Percentiles rank a stretch among this genome's conserved stretches.
phyloP scores from a whole-genome alignment of 1,140 invertebrate species.

The Oryctes rhinoceros region DNA sequence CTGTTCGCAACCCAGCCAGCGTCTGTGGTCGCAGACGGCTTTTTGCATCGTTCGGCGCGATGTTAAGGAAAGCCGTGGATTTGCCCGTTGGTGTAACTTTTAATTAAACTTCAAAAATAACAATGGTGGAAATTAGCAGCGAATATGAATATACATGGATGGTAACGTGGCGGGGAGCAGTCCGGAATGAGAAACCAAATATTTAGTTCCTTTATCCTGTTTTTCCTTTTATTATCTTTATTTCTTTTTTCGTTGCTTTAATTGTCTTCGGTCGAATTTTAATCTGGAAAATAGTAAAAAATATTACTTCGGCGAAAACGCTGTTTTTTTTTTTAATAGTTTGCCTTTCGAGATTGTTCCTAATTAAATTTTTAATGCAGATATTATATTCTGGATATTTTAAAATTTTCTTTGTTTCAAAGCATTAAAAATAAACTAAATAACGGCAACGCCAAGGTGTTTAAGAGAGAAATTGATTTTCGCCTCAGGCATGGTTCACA shows the following conservation, averaged over 20 bases:
- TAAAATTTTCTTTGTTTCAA: background rate
- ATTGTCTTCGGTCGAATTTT: background rate
- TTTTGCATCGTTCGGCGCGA: conserved; percentile 43
- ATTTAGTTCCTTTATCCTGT: background rate
- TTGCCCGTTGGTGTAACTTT: conserved; percentile 51
- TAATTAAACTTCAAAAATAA: conserved; percentile 54
- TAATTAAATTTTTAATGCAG: background rate
- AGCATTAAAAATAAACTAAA: background rate
- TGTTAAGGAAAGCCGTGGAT: conserved; percentile 48
- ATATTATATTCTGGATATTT: background rate
- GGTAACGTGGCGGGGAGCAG: background rate
- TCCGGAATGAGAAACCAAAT: background rate
- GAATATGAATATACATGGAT: conserved; percentile 41
- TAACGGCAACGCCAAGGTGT: too few relatives aligned
- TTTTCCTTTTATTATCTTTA: background rate
- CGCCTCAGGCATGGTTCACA: too few relatives aligned
- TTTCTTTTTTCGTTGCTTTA: background rate
- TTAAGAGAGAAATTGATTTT: too few relatives aligned
- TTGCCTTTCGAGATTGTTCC: background rate
- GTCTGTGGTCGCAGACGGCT: conserved; percentile 45
- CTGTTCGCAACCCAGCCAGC: conserved; percentile 16
- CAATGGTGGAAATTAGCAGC: conserved; percentile 49
- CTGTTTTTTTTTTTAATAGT: background rate
- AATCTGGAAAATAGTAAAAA: conserved; percentile 4
- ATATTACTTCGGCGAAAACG: background rate